Conservation (phyloP, 2,113 vertebrate genomes). For the Amphiprion percula region DNA sequence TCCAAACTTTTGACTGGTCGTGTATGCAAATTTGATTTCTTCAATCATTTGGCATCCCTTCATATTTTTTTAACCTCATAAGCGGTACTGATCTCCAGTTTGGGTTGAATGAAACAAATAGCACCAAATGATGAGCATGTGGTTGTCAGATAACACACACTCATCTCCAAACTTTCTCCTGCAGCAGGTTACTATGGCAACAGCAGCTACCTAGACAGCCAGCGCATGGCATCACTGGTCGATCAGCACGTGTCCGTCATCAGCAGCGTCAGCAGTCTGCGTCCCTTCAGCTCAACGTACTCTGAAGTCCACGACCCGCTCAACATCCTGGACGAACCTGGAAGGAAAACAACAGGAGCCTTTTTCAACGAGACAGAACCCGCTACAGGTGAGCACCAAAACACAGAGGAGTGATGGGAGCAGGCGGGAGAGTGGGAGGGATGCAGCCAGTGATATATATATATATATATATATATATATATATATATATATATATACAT, state of each 20-base stretch:
- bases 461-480: no score
- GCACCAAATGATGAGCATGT: no score
- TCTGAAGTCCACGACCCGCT: conserved; percentile 94
- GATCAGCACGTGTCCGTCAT: conserved; percentile 98
- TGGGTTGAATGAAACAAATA: no score
- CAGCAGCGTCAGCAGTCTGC: conserved; percentile 91
- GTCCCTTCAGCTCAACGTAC: conserved; percentile 87
- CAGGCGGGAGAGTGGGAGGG: no score
- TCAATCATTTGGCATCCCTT: no score
- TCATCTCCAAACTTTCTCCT: neutral
- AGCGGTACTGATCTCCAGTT: no score
- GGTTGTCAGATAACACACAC: neutral
- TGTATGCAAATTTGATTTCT: no score
- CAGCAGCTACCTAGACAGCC: conserved; percentile 88
- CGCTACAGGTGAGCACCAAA: conserved; percentile 68
- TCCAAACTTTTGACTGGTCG: no score
- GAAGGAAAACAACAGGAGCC: conserved; percentile 84
- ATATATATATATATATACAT: no score
- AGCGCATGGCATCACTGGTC: conserved; percentile 90
- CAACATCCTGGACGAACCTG: conserved; percentile 92
- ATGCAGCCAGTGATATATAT: no score
- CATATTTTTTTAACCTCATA: no score
- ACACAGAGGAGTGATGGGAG: neutral
- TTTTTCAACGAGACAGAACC: conserved; percentile 87
- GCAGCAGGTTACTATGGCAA: conserved; percentile 90